These are phyloP conservation scores for Origma solitaria DNA, from an alignment of 2,113 vertebrate genomes.

Conservation along the genomic window DNA sequence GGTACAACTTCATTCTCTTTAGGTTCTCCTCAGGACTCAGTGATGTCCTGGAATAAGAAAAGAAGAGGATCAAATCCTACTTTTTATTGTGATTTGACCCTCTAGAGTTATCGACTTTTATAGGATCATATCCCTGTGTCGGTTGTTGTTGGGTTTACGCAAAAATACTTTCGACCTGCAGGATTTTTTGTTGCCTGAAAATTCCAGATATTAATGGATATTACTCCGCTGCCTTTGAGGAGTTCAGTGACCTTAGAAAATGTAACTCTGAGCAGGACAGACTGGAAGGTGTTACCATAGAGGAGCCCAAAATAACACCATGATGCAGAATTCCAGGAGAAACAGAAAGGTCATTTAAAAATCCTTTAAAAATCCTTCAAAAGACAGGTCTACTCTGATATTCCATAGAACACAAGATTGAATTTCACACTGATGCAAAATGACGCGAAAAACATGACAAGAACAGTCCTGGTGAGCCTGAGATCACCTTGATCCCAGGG, in stretches of 20 bases:
- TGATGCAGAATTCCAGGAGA: neutral
- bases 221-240: neutral
- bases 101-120: neutral
- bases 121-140: neutral
- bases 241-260: neutral
- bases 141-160: neutral
- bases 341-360: neutral
- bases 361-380: neutral
- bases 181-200: neutral
- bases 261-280: neutral
- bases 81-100: neutral
- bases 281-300: neutral
- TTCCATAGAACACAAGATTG: neutral
- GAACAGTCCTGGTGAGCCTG: neutral
- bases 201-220: neutral
- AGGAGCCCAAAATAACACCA: neutral
- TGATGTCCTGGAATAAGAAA: neutral
- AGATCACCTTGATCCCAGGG: neutral
- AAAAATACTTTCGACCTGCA: neutral
- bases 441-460: accelerated
- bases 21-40: neutral
- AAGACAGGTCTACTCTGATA: neutral
- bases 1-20: neutral
- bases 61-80: neutral
- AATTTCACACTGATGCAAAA: neutral